Percentiles rank a stretch among this genome's conserved stretches.
Evolutionary conservation across 1,140 invertebrate genomes (phyloP).

Genomic region (Bombyx mandarina): DNA sequence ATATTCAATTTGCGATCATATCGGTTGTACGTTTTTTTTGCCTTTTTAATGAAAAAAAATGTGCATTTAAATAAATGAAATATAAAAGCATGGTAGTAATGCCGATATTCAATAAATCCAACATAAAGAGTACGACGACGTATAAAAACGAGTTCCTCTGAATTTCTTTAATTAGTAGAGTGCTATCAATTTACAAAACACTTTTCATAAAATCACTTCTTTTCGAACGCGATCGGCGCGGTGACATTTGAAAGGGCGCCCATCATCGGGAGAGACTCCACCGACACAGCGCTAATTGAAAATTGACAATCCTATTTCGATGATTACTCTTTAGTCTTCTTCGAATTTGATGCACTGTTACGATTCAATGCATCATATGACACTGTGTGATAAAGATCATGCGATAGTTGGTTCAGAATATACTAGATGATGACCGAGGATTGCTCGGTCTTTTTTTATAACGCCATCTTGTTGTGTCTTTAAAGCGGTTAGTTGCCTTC

Average conservation of each 20-base stretch:
- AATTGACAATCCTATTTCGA: conserved; percentile 65
- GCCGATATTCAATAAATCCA: too few relatives aligned
- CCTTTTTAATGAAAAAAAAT: too few relatives aligned
- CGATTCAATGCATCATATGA: conserved; percentile 4
- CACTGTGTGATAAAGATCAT: background rate
- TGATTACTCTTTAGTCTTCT: conserved; percentile 39
- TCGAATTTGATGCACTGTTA: conserved; percentile 19
- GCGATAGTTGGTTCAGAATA: too few relatives aligned
- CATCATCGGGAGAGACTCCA: conserved; percentile 31
- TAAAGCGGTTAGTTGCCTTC: too few relatives aligned
- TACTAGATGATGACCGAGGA: too few relatives aligned
- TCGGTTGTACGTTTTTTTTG: too few relatives aligned
- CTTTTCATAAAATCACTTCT: conserved; percentile 2
- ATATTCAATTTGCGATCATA: background rate
- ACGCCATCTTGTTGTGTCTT: too few relatives aligned
- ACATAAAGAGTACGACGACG: too few relatives aligned
- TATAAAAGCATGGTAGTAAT: too few relatives aligned
- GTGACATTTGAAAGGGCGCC: conserved; percentile 14
- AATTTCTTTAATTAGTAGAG: background rate
- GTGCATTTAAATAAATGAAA: too few relatives aligned
- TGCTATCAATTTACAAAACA: conserved; percentile 3
- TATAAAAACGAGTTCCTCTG: too few relatives aligned
- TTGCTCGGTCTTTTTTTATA: too few relatives aligned
- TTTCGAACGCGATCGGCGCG: background rate
- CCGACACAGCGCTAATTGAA: conserved; percentile 53